Conservation (phyloP, 2,797 vertebrate genomes). For the Distichodus sexfasciatus region DNA sequence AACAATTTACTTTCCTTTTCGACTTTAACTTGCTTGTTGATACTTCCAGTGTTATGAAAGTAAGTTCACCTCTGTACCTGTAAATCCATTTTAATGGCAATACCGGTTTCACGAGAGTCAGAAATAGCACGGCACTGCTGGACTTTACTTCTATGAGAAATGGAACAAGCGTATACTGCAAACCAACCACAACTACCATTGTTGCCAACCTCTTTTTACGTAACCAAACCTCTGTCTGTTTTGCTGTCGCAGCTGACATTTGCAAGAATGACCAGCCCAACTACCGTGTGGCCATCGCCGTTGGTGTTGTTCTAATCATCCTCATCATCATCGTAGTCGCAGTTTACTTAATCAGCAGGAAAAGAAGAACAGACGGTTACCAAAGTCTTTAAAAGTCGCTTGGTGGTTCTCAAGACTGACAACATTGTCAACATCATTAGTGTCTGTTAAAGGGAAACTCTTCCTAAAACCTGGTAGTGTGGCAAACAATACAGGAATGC, state of each 20-base stretch:
- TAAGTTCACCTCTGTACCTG: no score
- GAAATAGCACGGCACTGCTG: no score
- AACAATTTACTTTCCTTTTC: no score
- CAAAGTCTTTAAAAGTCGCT: constrained; percentile 74
- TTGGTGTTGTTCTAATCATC: constrained; percentile 77
- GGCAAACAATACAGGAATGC: no score
- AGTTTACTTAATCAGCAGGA: constrained; percentile 73
- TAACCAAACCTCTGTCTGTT: not conserved
- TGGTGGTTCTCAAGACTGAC: not conserved
- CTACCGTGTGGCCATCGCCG: constrained; percentile 74
- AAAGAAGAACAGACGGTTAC: constrained; percentile 69
- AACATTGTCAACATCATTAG: not conserved
- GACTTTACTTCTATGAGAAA: not conserved
- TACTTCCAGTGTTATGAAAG: no score
- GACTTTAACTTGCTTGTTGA: no score
- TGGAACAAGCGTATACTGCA: no score
- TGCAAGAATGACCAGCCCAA: constrained; percentile 63
- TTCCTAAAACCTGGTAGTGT: no score
- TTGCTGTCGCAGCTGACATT: constrained; percentile 63
- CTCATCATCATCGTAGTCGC: constrained; percentile 80
- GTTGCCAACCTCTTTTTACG: no score
- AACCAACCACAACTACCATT: no score
- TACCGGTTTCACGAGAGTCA: no score
- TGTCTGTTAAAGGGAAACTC: not conserved
- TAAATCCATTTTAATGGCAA: no score